Evolutionary conservation across 2,113 vertebrate genomes (phyloP).

Genomic region (Rousettus leschenaultii): DNA sequence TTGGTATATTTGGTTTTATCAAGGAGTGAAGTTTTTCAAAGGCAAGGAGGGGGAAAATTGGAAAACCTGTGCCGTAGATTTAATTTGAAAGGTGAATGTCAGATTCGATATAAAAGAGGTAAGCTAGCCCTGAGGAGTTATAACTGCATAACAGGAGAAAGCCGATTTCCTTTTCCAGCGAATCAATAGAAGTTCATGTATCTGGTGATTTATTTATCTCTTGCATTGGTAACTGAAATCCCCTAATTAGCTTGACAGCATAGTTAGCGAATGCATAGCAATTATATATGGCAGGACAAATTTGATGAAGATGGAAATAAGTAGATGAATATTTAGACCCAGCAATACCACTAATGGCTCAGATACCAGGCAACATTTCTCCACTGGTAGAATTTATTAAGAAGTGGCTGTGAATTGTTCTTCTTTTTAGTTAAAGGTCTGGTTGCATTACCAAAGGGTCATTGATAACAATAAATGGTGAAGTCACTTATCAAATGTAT

Average conservation of each 20-base stretch:
- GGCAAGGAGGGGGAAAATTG: not conserved
- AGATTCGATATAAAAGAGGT: not conserved
- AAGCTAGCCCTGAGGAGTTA: not conserved
- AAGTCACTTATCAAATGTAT: not conserved
- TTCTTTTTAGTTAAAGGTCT: conserved; percentile 59
- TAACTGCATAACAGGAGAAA: not conserved
- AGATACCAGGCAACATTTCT: conserved; percentile 35
- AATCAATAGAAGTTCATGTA: conserved; percentile 18
- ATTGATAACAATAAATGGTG: conserved; percentile 32
- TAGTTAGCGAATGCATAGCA: conserved; percentile 16
- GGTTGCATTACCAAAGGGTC: not conserved
- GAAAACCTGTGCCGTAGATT: not conserved
- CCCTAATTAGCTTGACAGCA: conserved; percentile 30
- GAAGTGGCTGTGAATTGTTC: conserved; percentile 37
- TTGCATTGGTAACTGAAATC: not conserved
- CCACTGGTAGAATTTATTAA: conserved; percentile 41
- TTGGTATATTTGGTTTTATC: conserved; percentile 19
- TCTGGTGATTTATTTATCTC: conserved; percentile 42
- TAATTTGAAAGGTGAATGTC: conserved; percentile 33
- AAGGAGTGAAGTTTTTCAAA: conserved; percentile 36
- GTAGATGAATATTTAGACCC: conserved; percentile 45
- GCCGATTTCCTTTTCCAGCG: not conserved
- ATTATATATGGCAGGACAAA: conserved; percentile 35
- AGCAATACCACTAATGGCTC: not conserved
- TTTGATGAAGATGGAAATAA: conserved; percentile 24